Conservation (phyloP, 2,888 invertebrate genomes). For the Aspidiotus destructor region DNA sequence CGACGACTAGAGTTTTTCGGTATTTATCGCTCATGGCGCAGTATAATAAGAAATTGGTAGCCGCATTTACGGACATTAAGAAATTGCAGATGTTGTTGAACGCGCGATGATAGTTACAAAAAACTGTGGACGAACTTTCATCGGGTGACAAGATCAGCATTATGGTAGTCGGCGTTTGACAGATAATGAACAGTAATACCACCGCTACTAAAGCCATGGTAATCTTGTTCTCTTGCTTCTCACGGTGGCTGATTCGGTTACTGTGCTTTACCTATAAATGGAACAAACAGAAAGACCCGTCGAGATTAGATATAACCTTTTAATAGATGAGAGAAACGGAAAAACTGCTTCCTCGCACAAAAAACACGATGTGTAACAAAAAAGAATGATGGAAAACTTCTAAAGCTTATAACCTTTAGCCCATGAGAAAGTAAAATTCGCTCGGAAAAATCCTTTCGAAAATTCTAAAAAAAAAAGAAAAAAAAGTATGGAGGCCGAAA, state of each 20-base stretch:
- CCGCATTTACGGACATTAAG: constrained; percentile 59
- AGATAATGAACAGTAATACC: constrained; percentile 62
- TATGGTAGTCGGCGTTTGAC: constrained; percentile 60
- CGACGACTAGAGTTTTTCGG: constrained; percentile 47
- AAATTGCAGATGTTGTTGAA: constrained; percentile 65
- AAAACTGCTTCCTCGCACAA: background rate
- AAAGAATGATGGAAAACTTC: too few species aligned
- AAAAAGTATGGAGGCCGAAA: too few species aligned
- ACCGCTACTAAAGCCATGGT: constrained; percentile 67
- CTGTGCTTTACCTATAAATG: constrained; percentile 41
- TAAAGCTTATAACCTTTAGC: too few species aligned
- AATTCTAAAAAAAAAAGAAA: too few species aligned
- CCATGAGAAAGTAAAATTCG: too few species aligned
- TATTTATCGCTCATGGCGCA: constrained; percentile 67
- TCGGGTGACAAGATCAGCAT: constrained; percentile 44
- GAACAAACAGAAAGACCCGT: background rate
- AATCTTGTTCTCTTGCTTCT: constrained; percentile 59
- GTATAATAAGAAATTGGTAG: constrained; percentile 67
- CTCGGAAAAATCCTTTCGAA: too few species aligned
- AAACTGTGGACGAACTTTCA: constrained; percentile 39
- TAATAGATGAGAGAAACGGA: too few species aligned
- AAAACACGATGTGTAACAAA: too few species aligned
- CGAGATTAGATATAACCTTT: constrained; percentile 14
- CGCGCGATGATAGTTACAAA: constrained; percentile 43
- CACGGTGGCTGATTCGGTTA: constrained; percentile 38